A percentile compares a stretch with the other conserved stretches of the same genome.
phyloP scores from a whole-genome alignment of 2,113 vertebrate species.

The Zapornia atra region DNA sequence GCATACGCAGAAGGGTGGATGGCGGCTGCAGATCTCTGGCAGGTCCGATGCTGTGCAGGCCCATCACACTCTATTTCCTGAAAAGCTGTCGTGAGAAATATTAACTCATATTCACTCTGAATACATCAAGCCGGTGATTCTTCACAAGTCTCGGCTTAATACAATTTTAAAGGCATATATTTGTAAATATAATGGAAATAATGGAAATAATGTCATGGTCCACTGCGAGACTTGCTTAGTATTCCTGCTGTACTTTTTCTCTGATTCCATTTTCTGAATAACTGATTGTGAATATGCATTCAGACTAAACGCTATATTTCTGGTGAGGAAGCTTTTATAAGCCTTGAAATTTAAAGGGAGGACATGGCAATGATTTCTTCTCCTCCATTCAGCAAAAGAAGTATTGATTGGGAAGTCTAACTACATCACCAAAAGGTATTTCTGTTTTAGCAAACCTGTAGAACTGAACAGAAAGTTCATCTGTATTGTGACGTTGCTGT shows the following conservation, averaged over 20 bases:
- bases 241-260: background rate
- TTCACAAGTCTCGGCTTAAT: background rate
- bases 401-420: background rate
- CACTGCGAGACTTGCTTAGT: background rate
- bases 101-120: background rate
- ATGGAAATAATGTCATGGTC: background rate
- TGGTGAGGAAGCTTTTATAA: background rate
- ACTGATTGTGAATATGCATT: background rate
- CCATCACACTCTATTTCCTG: background rate
- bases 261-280: background rate
- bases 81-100: background rate
- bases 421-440: background rate
- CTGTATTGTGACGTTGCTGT: background rate
- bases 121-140: background rate
- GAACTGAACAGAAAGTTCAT: background rate
- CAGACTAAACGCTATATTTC: background rate
- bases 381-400: background rate
- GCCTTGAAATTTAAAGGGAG: background rate
- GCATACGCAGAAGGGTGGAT: background rate
- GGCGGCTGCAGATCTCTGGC: background rate
- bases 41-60: background rate
- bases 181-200: background rate
- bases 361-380: background rate
- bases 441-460: background rate
- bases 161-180: background rate